Evolutionary conservation across 2,113 vertebrate species (phyloP).

Genomic region (Chionodraco myersi): DNA sequence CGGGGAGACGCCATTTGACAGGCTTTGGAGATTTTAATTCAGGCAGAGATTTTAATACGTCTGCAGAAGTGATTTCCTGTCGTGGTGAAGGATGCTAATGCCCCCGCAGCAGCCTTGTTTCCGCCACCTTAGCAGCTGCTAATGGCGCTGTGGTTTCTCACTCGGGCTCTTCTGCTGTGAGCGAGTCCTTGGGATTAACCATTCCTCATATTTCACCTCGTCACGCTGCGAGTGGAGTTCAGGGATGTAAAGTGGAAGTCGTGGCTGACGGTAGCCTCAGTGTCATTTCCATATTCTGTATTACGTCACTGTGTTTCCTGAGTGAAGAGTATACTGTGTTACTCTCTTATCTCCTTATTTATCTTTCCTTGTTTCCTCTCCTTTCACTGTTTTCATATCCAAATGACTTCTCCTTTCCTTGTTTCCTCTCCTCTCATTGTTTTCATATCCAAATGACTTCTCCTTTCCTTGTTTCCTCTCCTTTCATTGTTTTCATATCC

Average conservation of each 20-base stretch:
- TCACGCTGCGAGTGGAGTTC: too few relatives aligned
- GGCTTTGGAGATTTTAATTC: constrained; percentile 71
- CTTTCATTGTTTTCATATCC: neutral
- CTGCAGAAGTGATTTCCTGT: constrained; percentile 68
- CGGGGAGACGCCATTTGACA: constrained; percentile 51
- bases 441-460: too few relatives aligned
- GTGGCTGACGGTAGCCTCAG: neutral
- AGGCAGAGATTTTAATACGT: constrained; percentile 66
- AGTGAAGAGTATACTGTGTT: too few relatives aligned
- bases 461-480: too few relatives aligned
- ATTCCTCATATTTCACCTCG: neutral
- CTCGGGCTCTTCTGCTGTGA: neutral
- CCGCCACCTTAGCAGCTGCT: constrained; percentile 59
- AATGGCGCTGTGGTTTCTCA: constrained; percentile 35
- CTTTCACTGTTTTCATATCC: too few relatives aligned
- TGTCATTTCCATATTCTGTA: neutral
- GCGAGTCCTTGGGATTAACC: neutral
- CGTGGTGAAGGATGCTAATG: constrained; percentile 66
- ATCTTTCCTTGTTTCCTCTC: neutral
- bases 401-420: too few relatives aligned
- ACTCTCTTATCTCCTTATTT: too few relatives aligned
- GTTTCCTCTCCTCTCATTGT: neutral
- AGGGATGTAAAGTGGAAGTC: too few relatives aligned
- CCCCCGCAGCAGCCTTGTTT: constrained; percentile 49
- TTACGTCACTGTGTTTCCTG: neutral